phyloP scores from a whole-genome alignment of 2,797 vertebrate genomes.

The Leuciscus waleckii region DNA sequence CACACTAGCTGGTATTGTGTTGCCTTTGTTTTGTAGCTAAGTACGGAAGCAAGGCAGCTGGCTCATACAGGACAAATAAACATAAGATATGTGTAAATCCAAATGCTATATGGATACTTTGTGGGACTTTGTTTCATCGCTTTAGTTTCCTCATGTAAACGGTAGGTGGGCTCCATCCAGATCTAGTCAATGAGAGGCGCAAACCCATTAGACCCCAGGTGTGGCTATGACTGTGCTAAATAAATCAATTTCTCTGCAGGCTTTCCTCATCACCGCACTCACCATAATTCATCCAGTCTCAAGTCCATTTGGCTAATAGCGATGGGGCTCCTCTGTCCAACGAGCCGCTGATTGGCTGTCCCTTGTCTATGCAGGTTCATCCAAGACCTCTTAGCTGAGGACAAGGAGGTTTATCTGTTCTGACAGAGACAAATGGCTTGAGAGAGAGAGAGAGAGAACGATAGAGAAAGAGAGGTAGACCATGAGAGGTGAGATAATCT shows the following conservation, averaged over 20 bases:
- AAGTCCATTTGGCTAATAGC: slow-evolving; percentile 63
- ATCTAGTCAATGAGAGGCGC: slow-evolving; percentile 25
- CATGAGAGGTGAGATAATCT: slow-evolving; percentile 54
- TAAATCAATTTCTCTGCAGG: slow-evolving; percentile 48
- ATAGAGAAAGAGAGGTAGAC: slow-evolving; percentile 60
- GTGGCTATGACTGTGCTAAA: slow-evolving; percentile 36
- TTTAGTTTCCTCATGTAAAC: slow-evolving; percentile 25
- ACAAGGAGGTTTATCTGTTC: slow-evolving; percentile 67
- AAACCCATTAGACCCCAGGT: slow-evolving; percentile 46
- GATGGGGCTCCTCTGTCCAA: slow-evolving; percentile 41
- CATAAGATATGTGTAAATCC: slow-evolving; percentile 4
- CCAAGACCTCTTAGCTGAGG: slow-evolving; percentile 65
- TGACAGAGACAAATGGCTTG: slow-evolving; percentile 75
- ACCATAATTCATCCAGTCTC: slow-evolving; percentile 56
- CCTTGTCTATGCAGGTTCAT: slow-evolving; percentile 31
- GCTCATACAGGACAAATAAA: background rate
- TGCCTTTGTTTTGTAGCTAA: slow-evolving; percentile 14
- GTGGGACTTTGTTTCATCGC: background rate
- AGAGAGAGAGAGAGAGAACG: slow-evolving; percentile 62
- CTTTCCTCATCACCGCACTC: slow-evolving; percentile 45
- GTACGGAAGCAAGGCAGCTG: background rate
- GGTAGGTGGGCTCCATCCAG: slow-evolving; percentile 6
- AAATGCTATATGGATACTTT: background rate
- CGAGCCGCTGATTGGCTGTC: slow-evolving; percentile 38
- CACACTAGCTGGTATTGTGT: slow-evolving; percentile 54